Percentiles rank a stretch among this genome's conserved stretches.
phyloP scores from a whole-genome alignment of 35 echinoderm and acorn worm species.

The Hemicentrotus pulcherrimus region DNA sequence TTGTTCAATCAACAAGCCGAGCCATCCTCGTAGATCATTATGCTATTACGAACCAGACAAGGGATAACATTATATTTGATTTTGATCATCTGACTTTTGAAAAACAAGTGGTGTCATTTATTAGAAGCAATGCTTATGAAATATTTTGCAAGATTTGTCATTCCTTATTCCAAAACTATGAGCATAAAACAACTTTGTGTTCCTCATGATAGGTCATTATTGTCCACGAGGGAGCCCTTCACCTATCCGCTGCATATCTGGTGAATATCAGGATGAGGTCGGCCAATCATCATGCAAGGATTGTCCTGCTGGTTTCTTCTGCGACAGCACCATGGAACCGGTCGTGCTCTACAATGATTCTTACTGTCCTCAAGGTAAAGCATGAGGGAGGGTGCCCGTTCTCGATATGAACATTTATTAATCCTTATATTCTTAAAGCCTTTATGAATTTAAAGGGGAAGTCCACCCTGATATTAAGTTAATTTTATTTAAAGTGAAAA shows the following conservation, averaged over 20 bases:
- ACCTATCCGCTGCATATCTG: constrained; percentile 77
- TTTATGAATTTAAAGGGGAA: no score
- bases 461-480: no score
- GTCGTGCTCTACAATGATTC: constrained; percentile 89
- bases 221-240: constrained; percentile 69
- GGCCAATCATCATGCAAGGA: constrained; percentile 85
- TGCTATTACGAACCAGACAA: no score
- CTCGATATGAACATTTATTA: no score
- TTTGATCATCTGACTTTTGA: background rate
- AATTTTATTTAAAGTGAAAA: no score
- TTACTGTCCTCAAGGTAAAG: constrained; percentile 86
- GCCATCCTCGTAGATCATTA: no score
- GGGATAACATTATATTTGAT: background rate
- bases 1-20: no score
- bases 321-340: constrained; percentile 83
- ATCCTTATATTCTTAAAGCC: no score
- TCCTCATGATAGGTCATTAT: constrained; percentile 68
- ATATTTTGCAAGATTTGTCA: background rate
- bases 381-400: background rate
- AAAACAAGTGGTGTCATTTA: background rate
- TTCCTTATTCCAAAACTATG: background rate
- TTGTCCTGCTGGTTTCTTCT: constrained; percentile 80
- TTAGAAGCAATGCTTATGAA: background rate
- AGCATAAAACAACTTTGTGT: background rate
- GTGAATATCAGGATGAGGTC: constrained; percentile 88